A percentile compares a stretch with the other conserved stretches of the same genome.
phyloP scores from a whole-genome alignment of 2,113 vertebrate species.

The Pygathrix nemaeus region DNA sequence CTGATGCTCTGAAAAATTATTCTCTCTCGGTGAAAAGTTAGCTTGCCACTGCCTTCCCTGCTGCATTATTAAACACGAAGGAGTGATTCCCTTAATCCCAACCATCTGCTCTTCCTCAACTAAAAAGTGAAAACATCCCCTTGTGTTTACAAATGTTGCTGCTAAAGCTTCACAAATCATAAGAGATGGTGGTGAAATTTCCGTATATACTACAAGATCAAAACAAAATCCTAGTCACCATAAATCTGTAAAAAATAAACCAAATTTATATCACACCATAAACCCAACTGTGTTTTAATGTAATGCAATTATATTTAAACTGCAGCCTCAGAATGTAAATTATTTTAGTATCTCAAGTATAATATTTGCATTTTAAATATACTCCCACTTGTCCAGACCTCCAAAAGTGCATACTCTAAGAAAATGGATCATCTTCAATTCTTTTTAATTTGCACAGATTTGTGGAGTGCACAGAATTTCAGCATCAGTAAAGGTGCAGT shows the following conservation, averaged over 20 bases:
- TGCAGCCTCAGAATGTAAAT: conserved; percentile 68
- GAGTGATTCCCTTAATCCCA: conserved; percentile 68
- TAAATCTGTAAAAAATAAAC: conserved; percentile 67
- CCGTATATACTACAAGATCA: conserved; percentile 58
- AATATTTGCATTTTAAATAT: conserved; percentile 77
- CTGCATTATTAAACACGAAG: conserved; percentile 78
- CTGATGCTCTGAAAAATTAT: conserved; percentile 61
- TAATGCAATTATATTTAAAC: conserved; percentile 69
- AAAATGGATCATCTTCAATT: conserved; percentile 65
- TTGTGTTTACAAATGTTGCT: conserved; percentile 79
- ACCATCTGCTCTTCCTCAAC: conserved; percentile 68
- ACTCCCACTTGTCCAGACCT: conserved; percentile 72
- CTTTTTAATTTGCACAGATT: conserved; percentile 53
- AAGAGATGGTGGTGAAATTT: conserved; percentile 75
- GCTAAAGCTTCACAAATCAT: conserved; percentile 73
- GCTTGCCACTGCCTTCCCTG: conserved; percentile 64
- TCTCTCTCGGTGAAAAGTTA: conserved; percentile 64
- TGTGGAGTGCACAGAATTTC: conserved; percentile 29
- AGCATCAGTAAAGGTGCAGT: neutral
- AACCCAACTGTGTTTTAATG: conserved; percentile 64
- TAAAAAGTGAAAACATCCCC: conserved; percentile 77
- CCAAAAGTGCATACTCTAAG: conserved; percentile 57
- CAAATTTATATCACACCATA: conserved; percentile 63
- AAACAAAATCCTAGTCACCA: conserved; percentile 67
- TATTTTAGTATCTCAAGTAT: conserved; percentile 64